phyloP scores from a whole-genome alignment of 2,888 invertebrate genomes.

The Dorcus parallelipipedus region DNA sequence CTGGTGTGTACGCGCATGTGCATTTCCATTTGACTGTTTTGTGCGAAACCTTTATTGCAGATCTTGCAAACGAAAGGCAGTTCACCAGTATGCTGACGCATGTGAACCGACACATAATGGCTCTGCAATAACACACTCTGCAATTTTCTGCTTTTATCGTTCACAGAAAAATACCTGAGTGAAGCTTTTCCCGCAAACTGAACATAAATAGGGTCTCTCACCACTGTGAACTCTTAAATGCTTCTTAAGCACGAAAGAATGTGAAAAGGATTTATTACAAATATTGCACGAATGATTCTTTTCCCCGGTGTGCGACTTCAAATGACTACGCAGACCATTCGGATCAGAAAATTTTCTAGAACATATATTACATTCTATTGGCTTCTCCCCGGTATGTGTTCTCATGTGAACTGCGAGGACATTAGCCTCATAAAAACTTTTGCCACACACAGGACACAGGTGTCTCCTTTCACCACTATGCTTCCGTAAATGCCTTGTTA shows the following conservation, averaged over 20 bases:
- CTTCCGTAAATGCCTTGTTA: conserved; percentile 39
- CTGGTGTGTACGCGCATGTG: conserved; percentile 39
- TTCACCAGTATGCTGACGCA: conserved; percentile 42
- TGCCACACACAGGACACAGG: conserved; percentile 40
- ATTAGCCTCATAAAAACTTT: conserved; percentile 42
- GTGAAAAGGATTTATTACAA: conserved; percentile 38
- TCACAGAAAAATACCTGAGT: conserved; percentile 31
- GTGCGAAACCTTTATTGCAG: conserved; percentile 38
- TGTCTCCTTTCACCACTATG: conserved; percentile 41
- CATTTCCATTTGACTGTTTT: conserved; percentile 39
- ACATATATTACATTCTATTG: conserved; percentile 37
- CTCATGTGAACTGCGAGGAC: conserved; percentile 40
- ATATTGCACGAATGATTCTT: conserved; percentile 36
- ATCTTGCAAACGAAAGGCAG: conserved; percentile 35
- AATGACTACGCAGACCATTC: conserved; percentile 38
- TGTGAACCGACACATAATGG: conserved; percentile 40
- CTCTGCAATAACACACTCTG: conserved; percentile 28
- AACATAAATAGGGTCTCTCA: conserved; percentile 37
- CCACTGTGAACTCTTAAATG: conserved; percentile 39
- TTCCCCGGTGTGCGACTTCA: conserved; percentile 40
- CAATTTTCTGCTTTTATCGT: neutral
- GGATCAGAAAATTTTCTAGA: conserved; percentile 38
- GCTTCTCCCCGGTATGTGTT: conserved; percentile 42
- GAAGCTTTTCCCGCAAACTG: conserved; percentile 39
- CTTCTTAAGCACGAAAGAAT: conserved; percentile 40